Evolutionary conservation across 1,140 invertebrate species (phyloP).

Genomic region (Maconellicoccus hirsutus): DNA sequence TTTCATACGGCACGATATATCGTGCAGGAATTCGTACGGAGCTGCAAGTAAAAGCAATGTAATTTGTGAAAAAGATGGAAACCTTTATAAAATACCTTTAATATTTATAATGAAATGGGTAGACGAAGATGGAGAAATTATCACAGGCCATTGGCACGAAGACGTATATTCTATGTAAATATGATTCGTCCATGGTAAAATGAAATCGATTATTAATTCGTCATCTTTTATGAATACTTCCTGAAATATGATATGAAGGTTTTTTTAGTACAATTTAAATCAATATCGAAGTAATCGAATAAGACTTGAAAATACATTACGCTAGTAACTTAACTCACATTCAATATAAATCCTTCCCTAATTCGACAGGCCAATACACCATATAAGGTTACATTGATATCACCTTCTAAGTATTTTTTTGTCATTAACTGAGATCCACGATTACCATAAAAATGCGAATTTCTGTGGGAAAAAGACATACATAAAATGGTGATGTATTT

Average conservation of each 20-base stretch:
- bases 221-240: conserved; percentile 43
- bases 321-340: conserved; percentile 41
- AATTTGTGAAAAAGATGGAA: conserved; percentile 10
- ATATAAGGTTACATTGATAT: conserved; percentile 49
- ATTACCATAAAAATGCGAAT: conserved; percentile 45
- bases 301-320: too few species aligned
- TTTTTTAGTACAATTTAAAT: conserved; percentile 26
- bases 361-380: conserved; percentile 62
- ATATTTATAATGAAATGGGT: conserved; percentile 47
- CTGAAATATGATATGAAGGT: conserved; percentile 33
- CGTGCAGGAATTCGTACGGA: conserved; percentile 68
- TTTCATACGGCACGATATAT: conserved; percentile 58
- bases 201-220: conserved; percentile 50
- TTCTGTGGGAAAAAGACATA: conserved; percentile 34
- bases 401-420: conserved; percentile 55
- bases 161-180: conserved; percentile 60
- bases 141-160: conserved; percentile 45
- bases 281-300: conserved; percentile 22
- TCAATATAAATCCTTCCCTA: conserved; percentile 65
- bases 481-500: not conserved
- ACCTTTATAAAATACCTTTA: conserved; percentile 40
- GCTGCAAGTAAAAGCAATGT: conserved; percentile 37
- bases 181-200: conserved; percentile 62
- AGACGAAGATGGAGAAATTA: conserved; percentile 37
- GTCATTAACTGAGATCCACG: conserved; percentile 43